phyloP scores from a whole-genome alignment of 2,888 invertebrate genomes.

The Endomychus coccineus region DNA sequence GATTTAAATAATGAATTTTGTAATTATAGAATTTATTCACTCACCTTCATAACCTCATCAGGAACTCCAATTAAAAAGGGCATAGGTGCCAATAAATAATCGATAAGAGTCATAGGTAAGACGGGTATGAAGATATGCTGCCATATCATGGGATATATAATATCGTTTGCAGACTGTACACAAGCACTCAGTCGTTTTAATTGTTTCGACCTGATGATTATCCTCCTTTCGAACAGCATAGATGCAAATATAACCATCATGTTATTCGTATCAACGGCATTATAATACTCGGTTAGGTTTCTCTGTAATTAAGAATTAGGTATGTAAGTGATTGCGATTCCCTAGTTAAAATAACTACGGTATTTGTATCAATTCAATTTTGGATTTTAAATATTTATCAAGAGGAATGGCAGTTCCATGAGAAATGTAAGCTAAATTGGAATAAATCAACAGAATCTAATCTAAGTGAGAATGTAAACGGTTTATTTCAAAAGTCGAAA shows the following conservation, averaged over 20 bases:
- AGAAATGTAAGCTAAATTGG: too few species aligned
- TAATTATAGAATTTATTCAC: constrained; percentile 18
- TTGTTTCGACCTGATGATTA: constrained; percentile 86
- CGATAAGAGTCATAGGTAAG: constrained; percentile 79
- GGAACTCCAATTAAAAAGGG: constrained; percentile 96
- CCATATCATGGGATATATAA: constrained; percentile 98
- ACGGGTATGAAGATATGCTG: constrained; percentile 98
- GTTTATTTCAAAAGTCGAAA: too few species aligned
- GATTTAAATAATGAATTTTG: too few species aligned
- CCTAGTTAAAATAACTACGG: too few species aligned
- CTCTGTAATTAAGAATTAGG: constrained; percentile 58
- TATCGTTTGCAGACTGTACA: constrained; percentile 87
- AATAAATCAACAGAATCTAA: too few species aligned
- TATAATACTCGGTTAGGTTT: constrained; percentile 95
- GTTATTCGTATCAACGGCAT: constrained; percentile 88
- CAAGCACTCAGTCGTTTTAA: constrained; percentile 86
- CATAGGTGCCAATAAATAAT: constrained; percentile 93
- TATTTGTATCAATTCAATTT: too few species aligned
- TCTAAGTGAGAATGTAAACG: too few species aligned
- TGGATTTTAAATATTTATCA: too few species aligned
- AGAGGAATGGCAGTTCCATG: too few species aligned
- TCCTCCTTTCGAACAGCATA: constrained; percentile 87
- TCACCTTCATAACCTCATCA: constrained; percentile 70
- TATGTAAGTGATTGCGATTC: too few species aligned
- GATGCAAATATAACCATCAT: constrained; percentile 96